Base-by-base conservation (phyloP, 2,113 vertebrate species). In the Arvicanthis niloticus region DNA sequence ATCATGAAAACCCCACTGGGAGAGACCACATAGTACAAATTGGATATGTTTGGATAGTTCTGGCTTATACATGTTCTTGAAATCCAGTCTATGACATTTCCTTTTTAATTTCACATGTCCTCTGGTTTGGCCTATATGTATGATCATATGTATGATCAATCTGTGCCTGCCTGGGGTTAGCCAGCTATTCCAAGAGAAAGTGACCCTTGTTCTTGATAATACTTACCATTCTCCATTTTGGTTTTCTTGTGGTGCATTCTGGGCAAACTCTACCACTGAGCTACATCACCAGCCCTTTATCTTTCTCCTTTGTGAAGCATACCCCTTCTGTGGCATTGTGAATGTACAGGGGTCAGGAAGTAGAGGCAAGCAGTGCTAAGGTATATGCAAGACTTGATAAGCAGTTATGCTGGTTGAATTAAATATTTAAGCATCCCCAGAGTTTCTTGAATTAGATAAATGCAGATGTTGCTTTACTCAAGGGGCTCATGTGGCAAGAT, bases 1-100 rank as follows among this genome's bases (percentile, higher is more conserved):
- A 31, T 37, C 0, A 0, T 19, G 16, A 58, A 4, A 60, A 9
- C 29, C 10, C 40, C 15, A 68, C n/a, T 22, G n/a, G 11, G 21
- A 0, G 6, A 31, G 56, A 37, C 40, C 78, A 84, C 7, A 12
- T 2, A 3, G 48, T 58, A 3, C 3, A 34, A 1, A 29, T 48
- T 60, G 84, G 31, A 5, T 45, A 68, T 60, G 26, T 42, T 5
- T 88, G 56, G 51, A 26, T 45, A 4, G 10, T n/a, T 40, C 17
- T 58, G 7, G 22, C 13, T 82, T 91, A 19, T 10, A 6, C 5
- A 17, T 42, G 31, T n/a, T 62, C 31, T 56, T 34, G 24, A 26
- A 3, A 91, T 8, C 45, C 31, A n/a, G 40, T 2, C 37, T 73
- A 3, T n/a, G 68, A 70, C 21, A 60, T 16, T 62, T 88, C 24